Conservation (phyloP, 2,113 vertebrate genomes). For the Euleptes europaea region DNA sequence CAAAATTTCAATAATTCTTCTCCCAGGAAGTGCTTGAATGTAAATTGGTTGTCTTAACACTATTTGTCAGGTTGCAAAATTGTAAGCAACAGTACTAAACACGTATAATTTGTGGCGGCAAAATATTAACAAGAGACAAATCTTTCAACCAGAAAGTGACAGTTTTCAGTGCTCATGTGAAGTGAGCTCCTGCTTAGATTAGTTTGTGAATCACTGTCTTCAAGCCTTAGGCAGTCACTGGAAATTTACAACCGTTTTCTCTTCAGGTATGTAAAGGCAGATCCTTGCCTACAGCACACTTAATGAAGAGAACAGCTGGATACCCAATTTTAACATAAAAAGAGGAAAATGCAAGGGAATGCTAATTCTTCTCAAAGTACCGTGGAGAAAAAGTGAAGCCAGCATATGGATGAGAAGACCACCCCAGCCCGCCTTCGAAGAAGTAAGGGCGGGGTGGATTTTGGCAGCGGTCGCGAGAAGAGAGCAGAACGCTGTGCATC, state of each 20-base stretch:
- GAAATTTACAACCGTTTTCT: slow-evolving; percentile 69
- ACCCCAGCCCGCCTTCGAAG: too few species aligned
- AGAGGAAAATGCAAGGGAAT: slow-evolving; percentile 50
- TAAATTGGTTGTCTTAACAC: slow-evolving; percentile 60
- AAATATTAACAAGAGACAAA: slow-evolving; percentile 66
- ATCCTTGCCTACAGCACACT: slow-evolving; percentile 69
- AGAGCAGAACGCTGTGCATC: too few species aligned
- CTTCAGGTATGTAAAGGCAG: slow-evolving; percentile 71
- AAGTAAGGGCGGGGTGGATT: too few species aligned
- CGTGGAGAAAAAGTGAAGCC: slow-evolving; percentile 26
- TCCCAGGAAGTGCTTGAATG: slow-evolving; percentile 57
- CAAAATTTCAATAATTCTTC: slow-evolving; percentile 60
- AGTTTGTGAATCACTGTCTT: slow-evolving; percentile 52
- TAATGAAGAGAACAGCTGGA: slow-evolving; percentile 77
- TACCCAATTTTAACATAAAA: slow-evolving; percentile 63
- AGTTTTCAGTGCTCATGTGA: slow-evolving; percentile 59
- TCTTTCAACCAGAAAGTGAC: slow-evolving; percentile 71
- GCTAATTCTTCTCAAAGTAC: slow-evolving; percentile 49
- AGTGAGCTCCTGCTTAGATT: slow-evolving; percentile 55
- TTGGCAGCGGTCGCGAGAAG: too few species aligned
- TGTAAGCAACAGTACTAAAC: slow-evolving; percentile 66
- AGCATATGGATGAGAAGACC: background rate
- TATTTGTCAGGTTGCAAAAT: slow-evolving; percentile 70
- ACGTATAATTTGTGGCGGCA: slow-evolving; percentile 60
- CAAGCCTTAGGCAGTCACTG: slow-evolving; percentile 68